These are phyloP conservation scores for Megaceryle maxima DNA, from an alignment of 2,113 vertebrate species.

Conservation along the genomic window DNA sequence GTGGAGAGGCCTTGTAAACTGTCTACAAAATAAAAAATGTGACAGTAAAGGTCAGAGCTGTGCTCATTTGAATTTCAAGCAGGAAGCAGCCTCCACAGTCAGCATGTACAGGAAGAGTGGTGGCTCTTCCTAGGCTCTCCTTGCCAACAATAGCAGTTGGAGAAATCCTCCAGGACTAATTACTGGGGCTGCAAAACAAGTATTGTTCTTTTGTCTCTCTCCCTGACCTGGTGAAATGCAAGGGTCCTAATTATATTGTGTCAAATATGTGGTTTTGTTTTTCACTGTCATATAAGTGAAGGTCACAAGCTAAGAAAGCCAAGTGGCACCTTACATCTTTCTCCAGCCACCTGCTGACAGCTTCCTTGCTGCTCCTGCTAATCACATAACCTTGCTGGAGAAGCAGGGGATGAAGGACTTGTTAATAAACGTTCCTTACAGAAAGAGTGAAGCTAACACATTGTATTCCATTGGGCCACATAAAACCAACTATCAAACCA, in stretches of 20 bases:
- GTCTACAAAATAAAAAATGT: constrained; percentile 81
- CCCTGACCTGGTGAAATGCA: constrained; percentile 32
- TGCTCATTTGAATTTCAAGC: constrained; percentile 83
- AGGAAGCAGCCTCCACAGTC: constrained; percentile 60
- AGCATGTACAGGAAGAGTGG: not conserved
- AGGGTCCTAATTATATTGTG: constrained; percentile 59
- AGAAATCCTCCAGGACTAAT: constrained; percentile 83
- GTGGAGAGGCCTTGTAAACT: constrained; percentile 84
- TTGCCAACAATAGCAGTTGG: constrained; percentile 70
- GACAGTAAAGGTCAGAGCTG: constrained; percentile 82
- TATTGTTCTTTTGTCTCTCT: constrained; percentile 65
- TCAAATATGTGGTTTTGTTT: constrained; percentile 63
- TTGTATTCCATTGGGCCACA: constrained; percentile 31
- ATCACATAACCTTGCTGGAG: constrained; percentile 14
- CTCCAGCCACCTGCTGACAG: constrained; percentile 25
- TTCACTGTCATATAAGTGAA: constrained; percentile 33
- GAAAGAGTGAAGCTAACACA: constrained; percentile 30
- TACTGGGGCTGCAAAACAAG: constrained; percentile 78
- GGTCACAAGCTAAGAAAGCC: constrained; percentile 57
- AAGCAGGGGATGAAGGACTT: constrained; percentile 23
- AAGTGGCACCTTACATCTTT: constrained; percentile 12
- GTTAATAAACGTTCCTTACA: constrained; percentile 63
- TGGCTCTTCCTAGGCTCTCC: constrained; percentile 35
- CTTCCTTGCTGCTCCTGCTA: not conserved
- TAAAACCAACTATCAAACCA: constrained; percentile 69